A percentile compares a stretch with the other conserved stretches of the same genome.
These are phyloP conservation scores for Pollenia amentaria DNA, from an alignment of 2,888 invertebrate species.

Conservation along the genomic window DNA sequence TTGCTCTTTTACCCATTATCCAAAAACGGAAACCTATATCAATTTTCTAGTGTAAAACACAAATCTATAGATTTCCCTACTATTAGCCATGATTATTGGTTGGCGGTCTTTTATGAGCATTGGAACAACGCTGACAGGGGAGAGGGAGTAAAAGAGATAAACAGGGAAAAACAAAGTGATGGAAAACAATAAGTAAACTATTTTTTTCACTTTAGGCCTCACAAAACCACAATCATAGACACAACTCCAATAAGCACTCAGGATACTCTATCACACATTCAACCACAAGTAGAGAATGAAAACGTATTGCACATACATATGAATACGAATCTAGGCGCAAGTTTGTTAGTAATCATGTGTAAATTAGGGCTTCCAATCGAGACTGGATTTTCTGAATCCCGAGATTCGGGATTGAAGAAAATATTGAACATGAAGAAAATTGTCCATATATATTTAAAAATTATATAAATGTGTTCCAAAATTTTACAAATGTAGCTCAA, in stretches of 20 bases:
- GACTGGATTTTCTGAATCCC: too few relatives aligned
- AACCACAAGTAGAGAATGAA: not conserved
- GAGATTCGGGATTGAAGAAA: too few relatives aligned
- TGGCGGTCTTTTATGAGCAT: not conserved
- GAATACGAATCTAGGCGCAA: not conserved
- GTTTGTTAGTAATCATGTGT: too few relatives aligned
- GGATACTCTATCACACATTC: not conserved
- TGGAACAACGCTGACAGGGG: too few relatives aligned
- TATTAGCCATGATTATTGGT: slow-evolving; percentile 45
- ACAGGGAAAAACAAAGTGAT: not conserved
- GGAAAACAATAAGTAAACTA: not conserved
- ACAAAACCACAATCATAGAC: slow-evolving; percentile 23
- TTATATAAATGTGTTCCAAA: too few relatives aligned
- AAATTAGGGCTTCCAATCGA: too few relatives aligned
- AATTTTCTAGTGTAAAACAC: not conserved
- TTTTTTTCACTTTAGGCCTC: not conserved
- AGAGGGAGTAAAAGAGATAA: not conserved
- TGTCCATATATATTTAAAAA: too few relatives aligned
- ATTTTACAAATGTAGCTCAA: too few relatives aligned
- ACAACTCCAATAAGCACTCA: slow-evolving; percentile 1
- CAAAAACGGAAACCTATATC: not conserved
- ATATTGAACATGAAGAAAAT: too few relatives aligned
- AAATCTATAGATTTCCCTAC: not conserved
- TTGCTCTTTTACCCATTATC: not conserved
- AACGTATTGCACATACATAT: not conserved